Percentiles rank a stretch among this genome's conserved stretches.
These are phyloP conservation scores for Gnathonemus echidnorhynchus DNA, from an alignment of 2,113 vertebrate genomes.

Conservation along the genomic window DNA sequence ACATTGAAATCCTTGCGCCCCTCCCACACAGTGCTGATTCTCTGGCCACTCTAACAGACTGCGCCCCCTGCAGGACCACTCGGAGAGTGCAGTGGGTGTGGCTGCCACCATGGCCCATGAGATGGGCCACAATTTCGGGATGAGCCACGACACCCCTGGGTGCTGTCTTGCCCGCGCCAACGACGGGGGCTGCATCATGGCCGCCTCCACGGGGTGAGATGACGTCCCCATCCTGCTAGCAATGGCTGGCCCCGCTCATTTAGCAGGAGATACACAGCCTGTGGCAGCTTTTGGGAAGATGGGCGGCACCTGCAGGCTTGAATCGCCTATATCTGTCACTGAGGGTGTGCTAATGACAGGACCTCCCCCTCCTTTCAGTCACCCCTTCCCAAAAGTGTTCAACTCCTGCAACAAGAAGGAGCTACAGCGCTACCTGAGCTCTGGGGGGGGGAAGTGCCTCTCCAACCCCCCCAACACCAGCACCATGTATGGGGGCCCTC, in stretches of 20 bases:
- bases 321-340: not conserved
- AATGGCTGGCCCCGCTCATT: not conserved
- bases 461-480: conserved; percentile 87
- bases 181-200: conserved; percentile 96
- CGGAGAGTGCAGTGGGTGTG: conserved; percentile 77
- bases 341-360: not conserved
- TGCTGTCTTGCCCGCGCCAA: conserved; percentile 75
- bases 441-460: conserved; percentile 94
- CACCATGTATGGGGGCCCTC: conserved; percentile 78
- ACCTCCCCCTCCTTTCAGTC: conserved; percentile 47
- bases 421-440: conserved; percentile 77
- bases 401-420: conserved; percentile 81
- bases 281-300: not conserved
- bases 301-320: not conserved
- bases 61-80: conserved; percentile 71
- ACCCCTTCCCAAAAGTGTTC: conserved; percentile 88
- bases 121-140: conserved; percentile 97
- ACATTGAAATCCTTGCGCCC: not conserved
- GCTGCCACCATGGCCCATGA: conserved; percentile 95
- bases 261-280: not conserved
- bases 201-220: conserved; percentile 85
- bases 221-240: not conserved
- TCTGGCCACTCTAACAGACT: not conserved
- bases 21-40: not conserved
- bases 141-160: conserved; percentile 79